phyloP scores from a whole-genome alignment of 2,113 vertebrate genomes.

The Nesospiza acunhae region DNA sequence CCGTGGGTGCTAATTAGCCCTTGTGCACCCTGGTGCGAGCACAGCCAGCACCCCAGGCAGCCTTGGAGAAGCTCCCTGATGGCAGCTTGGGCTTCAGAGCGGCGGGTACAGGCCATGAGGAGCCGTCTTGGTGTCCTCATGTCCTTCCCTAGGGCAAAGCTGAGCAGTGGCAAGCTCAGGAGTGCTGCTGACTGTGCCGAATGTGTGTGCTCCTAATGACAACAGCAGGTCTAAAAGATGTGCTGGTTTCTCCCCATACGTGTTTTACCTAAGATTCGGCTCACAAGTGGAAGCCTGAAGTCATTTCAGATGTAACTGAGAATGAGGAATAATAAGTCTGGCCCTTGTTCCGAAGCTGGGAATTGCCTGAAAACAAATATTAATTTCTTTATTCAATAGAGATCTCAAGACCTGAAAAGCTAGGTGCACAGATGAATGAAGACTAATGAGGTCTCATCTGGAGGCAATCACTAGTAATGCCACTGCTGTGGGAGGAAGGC shows the following conservation, averaged over 20 bases:
- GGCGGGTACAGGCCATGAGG: background rate
- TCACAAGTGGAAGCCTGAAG: background rate
- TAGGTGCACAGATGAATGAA: constrained; percentile 50
- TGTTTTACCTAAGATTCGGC: background rate
- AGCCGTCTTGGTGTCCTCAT: background rate
- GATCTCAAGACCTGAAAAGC: constrained; percentile 19
- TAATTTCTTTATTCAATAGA: constrained; percentile 48
- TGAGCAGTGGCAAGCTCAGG: background rate
- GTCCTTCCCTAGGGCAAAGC: background rate
- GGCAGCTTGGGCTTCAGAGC: background rate
- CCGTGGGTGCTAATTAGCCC: background rate
- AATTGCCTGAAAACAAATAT: constrained; percentile 33
- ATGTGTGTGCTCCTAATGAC: background rate
- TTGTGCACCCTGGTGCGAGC: accelerated
- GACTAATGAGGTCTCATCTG: constrained; percentile 49
- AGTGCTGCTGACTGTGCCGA: background rate
- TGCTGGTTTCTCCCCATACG: background rate
- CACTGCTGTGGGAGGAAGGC: background rate
- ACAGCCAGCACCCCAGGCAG: accelerated
- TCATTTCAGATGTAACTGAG: background rate
- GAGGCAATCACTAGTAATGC: background rate
- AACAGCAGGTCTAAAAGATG: background rate
- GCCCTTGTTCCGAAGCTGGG: background rate
- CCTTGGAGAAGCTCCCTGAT: background rate
- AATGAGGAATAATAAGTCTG: background rate